These are phyloP conservation scores for Eurosta solidaginis DNA, from an alignment of 1,140 invertebrate genomes.

Conservation along the genomic window DNA sequence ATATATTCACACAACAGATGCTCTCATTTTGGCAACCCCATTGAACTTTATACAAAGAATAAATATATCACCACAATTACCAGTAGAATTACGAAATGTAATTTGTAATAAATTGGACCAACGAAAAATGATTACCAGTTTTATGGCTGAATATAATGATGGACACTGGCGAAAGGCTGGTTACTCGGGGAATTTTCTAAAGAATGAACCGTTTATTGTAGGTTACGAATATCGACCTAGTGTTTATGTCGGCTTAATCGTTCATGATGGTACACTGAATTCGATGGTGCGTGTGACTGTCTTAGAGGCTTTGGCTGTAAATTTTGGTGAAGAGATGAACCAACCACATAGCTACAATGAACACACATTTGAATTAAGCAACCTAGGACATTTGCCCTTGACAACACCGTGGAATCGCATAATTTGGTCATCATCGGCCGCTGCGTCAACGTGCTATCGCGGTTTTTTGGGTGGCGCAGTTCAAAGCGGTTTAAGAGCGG, in stretches of 20 bases:
- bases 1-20: conserved; percentile 37
- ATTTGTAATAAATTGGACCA: background rate
- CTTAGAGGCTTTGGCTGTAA: conserved; percentile 36
- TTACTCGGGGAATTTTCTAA: conserved; percentile 47
- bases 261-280: conserved; percentile 39
- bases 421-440: conserved; percentile 52
- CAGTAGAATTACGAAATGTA: conserved; percentile 28
- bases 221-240: conserved; percentile 34
- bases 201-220: conserved; percentile 39
- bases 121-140: conserved; percentile 41
- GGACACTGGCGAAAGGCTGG: conserved; percentile 41
- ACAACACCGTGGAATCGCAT: conserved; percentile 47
- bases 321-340: conserved; percentile 47
- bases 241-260: conserved; percentile 39
- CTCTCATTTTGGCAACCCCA: conserved; percentile 49
- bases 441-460: conserved; percentile 45
- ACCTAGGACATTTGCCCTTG: conserved; percentile 34
- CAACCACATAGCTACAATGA: conserved; percentile 36
- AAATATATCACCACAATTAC: conserved; percentile 42
- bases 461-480: conserved; percentile 51
- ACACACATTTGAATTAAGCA: conserved; percentile 38
- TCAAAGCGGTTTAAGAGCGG: conserved; percentile 53
- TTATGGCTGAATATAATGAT: conserved; percentile 41
- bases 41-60: conserved; percentile 45
- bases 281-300: conserved; percentile 33